These are phyloP conservation scores for Meandrusa payeni DNA, from an alignment of 2,888 invertebrate species.

Conservation along the genomic window DNA sequence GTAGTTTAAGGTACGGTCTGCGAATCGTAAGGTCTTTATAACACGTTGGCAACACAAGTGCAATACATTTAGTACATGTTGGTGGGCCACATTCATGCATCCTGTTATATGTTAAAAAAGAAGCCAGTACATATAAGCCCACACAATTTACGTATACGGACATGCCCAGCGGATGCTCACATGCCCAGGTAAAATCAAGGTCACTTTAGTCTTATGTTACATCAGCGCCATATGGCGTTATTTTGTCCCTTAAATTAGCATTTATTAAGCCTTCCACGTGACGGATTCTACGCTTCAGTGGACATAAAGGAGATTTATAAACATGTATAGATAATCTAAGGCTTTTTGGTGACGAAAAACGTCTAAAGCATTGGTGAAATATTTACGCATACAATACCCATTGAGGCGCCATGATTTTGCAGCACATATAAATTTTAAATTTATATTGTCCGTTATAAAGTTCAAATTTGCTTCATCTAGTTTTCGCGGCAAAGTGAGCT, in stretches of 20 bases:
- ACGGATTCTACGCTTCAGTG: not conserved
- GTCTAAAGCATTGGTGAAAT: slow-evolving; percentile 71
- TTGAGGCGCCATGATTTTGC: slow-evolving; percentile 43
- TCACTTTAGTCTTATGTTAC: slow-evolving; percentile 15
- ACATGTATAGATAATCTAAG: slow-evolving; percentile 38
- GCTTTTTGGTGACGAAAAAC: slow-evolving; percentile 51
- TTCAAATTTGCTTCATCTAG: slow-evolving; percentile 39
- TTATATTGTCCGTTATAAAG: slow-evolving; percentile 43
- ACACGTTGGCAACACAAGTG: too few relatives aligned
- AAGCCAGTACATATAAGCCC: not conserved
- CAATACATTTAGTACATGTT: too few relatives aligned
- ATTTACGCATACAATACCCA: slow-evolving; percentile 69
- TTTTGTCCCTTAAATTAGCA: slow-evolving; percentile 4
- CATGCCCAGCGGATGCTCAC: slow-evolving; percentile 20
- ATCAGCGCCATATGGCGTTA: slow-evolving; percentile 20
- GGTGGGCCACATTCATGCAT: too few relatives aligned
- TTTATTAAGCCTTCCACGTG: slow-evolving; percentile 10
- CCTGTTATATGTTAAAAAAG: too few relatives aligned
- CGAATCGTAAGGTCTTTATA: too few relatives aligned
- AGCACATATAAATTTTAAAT: slow-evolving; percentile 38
- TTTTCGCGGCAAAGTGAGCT: slow-evolving; percentile 47
- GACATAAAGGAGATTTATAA: not conserved
- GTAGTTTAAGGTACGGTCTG: too few relatives aligned
- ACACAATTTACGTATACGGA: too few relatives aligned
- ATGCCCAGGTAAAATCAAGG: slow-evolving; percentile 10